Conservation (phyloP, 2,113 vertebrate species). For the Brachionichthys hirsutus region DNA sequence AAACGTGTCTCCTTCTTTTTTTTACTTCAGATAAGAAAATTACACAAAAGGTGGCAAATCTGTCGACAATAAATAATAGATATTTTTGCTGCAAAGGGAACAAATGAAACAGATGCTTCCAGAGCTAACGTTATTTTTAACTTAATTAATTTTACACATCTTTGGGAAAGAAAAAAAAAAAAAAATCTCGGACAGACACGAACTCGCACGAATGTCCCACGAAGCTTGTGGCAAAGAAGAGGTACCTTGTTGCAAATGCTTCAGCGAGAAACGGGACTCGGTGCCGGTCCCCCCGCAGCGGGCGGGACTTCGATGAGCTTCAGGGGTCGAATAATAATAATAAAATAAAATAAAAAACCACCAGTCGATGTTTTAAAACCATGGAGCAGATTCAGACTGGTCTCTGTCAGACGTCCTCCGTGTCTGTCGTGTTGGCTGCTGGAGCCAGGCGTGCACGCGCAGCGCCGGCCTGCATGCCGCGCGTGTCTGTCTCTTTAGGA, state of each 20-base stretch:
- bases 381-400: conserved; percentile 76
- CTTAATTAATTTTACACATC: conserved; percentile 93
- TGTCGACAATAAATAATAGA: conserved; percentile 99
- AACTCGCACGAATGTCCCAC: conserved; percentile 91
- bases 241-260: conserved; percentile 98
- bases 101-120: conserved; percentile 83
- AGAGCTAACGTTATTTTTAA: conserved; percentile 79
- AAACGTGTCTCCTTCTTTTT: conserved; percentile 45
- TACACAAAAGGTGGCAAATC: conserved; percentile 98
- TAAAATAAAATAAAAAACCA: conserved; percentile 77
- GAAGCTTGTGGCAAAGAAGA: conserved; percentile 91
- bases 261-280: conserved; percentile 75
- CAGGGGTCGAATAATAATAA: conserved; percentile 69
- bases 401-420: conserved; percentile 61
- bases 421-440: conserved; percentile 81
- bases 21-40: conserved; percentile 94
- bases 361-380: conserved; percentile 73
- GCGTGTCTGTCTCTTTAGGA: conserved; percentile 11
- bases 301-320: conserved; percentile 59
- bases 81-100: conserved; percentile 93
- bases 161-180: conserved; percentile 86
- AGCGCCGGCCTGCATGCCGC: conserved; percentile 78
- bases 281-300: conserved; percentile 73
- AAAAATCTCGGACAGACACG: conserved; percentile 84
- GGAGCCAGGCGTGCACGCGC: conserved; percentile 76